Conservation (phyloP, 2,113 vertebrate genomes). For the Dasypus novemcinctus region DNA sequence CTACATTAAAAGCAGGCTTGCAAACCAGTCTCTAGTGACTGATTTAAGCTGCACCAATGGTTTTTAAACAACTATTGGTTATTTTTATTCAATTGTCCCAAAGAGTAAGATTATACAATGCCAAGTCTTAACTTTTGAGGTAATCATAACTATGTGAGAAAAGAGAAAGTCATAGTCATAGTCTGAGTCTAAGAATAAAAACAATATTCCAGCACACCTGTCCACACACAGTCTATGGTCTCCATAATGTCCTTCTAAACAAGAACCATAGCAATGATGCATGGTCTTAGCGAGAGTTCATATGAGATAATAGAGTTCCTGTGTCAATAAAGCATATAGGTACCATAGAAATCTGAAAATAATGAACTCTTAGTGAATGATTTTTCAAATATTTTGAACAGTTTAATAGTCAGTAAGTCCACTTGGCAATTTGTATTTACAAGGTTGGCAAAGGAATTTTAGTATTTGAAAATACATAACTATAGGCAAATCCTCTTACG, state of each 20-base stretch:
- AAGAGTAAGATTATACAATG: not conserved
- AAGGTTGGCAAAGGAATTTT: not conserved
- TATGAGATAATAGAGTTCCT: not conserved
- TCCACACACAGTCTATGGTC: rapidly evolving
- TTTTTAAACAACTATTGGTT: not conserved
- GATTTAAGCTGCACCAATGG: not conserved
- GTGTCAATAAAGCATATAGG: not conserved
- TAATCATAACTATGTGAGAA: not conserved
- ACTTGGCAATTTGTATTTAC: constrained; percentile 49
- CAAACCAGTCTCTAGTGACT: not conserved
- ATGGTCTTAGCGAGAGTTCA: not conserved
- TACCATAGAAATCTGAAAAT: not conserved
- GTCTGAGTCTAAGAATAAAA: not conserved
- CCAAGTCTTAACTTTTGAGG: not conserved
- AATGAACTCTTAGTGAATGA: not conserved
- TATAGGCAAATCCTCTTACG: not conserved
- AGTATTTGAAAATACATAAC: constrained; percentile 1
- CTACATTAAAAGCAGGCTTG: not conserved
- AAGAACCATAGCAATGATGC: not conserved
- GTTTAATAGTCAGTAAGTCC: not conserved
- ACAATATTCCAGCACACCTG: no score
- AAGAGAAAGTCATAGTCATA: not conserved
- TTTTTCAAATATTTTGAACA: not conserved
- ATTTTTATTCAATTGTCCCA: not conserved
- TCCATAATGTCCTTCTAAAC: not conserved